A percentile compares a stretch with the other conserved stretches of the same genome.
These are phyloP conservation scores for Baryphthengus martii DNA, from an alignment of 2,113 vertebrate species.

Conservation along the genomic window DNA sequence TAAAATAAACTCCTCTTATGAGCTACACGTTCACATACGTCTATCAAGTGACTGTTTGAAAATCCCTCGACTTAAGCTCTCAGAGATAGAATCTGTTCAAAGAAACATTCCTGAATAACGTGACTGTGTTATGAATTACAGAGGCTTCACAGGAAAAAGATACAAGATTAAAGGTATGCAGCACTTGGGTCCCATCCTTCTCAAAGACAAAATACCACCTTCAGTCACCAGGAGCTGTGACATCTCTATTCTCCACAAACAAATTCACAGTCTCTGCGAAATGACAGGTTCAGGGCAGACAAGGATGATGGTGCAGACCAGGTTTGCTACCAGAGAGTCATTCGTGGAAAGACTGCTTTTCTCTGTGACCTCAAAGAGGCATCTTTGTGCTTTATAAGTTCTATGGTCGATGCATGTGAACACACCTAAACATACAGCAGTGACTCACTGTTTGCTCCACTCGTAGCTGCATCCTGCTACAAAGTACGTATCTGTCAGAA, in stretches of 20 bases:
- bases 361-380: not conserved
- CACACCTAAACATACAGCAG: not conserved
- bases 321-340: not conserved
- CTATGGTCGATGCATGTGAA: fast-evolving
- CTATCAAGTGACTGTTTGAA: slow-evolving; percentile 63
- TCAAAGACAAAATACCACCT: slow-evolving; percentile 25
- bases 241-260: not conserved
- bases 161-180: not conserved
- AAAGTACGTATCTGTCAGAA: fast-evolving
- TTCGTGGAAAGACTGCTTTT: not conserved
- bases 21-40: slow-evolving; percentile 7
- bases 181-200: not conserved
- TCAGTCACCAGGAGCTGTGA: not conserved
- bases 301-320: not conserved
- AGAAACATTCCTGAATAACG: slow-evolving; percentile 35
- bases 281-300: not conserved
- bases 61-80: slow-evolving; percentile 66
- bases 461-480: fast-evolving
- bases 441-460: not conserved
- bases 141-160: slow-evolving; percentile 2
- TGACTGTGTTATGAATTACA: slow-evolving; percentile 60
- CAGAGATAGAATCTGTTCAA: slow-evolving; percentile 56
- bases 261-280: not conserved
- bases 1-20: slow-evolving; percentile 56
- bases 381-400: not conserved